These are phyloP conservation scores for Polia nebulosa DNA, from an alignment of 2,888 invertebrate species.

Conservation along the genomic window DNA sequence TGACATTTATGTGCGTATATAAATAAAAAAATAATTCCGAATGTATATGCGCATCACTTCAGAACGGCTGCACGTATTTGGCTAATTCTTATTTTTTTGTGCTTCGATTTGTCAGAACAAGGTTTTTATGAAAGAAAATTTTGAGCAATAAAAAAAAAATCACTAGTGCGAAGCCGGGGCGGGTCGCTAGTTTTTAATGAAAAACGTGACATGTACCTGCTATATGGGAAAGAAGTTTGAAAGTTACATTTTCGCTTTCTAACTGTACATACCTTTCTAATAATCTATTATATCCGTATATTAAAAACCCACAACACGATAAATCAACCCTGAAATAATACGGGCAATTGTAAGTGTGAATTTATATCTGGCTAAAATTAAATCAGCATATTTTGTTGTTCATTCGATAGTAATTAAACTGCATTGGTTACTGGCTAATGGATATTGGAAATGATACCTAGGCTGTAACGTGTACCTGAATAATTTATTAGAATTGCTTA, in stretches of 20 bases:
- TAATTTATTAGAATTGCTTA: constrained; percentile 13
- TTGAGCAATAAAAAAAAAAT: too few relatives aligned
- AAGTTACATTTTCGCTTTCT: background rate
- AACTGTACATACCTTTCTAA: too few relatives aligned
- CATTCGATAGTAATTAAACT: constrained; percentile 12
- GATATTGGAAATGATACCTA: constrained; percentile 17
- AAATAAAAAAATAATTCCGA: too few relatives aligned
- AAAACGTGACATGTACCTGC: background rate
- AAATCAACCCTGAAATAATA: background rate
- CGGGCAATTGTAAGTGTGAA: background rate
- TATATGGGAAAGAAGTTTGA: background rate
- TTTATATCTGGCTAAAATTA: background rate
- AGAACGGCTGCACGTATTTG: too few relatives aligned
- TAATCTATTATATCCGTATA: background rate
- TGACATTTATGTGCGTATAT: too few relatives aligned
- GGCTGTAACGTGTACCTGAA: constrained; percentile 1
- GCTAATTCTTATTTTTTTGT: too few relatives aligned
- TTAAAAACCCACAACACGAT: background rate
- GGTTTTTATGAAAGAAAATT: too few relatives aligned
- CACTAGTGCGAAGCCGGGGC: too few relatives aligned
- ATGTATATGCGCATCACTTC: too few relatives aligned
- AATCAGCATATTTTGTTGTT: background rate
- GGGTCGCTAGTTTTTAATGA: too few relatives aligned
- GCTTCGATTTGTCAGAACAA: too few relatives aligned
- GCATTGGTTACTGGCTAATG: constrained; percentile 9